Base-by-base conservation (phyloP, 2,888 invertebrate species). In the Cosmia trapezina region DNA sequence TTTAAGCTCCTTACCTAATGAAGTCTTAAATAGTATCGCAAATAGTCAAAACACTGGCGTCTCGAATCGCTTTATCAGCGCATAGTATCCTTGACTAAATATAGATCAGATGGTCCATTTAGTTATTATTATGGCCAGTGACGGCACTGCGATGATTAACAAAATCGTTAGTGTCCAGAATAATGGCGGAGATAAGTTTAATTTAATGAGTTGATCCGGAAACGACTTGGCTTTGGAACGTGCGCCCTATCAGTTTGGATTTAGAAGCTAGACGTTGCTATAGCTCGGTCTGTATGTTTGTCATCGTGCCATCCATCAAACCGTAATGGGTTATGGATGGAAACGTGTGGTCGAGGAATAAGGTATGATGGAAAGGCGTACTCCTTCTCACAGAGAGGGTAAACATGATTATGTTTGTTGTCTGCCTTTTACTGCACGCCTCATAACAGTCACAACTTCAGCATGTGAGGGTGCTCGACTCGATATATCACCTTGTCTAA, bases 41-140 rank as follows among this genome's bases (percentile, higher is more conserved):
- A 70, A 60, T 71, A 77, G 71, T 71, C 72, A 78, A 61, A 77
- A 78, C 78, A 77, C 33, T 62, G 62, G 76, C 71, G 57, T 62
- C 63, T 6, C 53, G 53, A 11, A 56, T 22, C 22, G 43, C 28
- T 61, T 71, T 82, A 81, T 81, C 81, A 28, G 47, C 6, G 6
- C 19, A 45, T 62, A 45, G 66, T 73, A 79, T 81, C 78, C 76
- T 81, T 83, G 76, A 69, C 74, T 81, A 73, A 83, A 75, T 74
- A 81, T 84, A 86, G 76, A 56, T 56, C 33, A 17, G 33, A 71
- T 69, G 74, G 28, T 74, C 82, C 45, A 82, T 74, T 81, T 81
- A 59, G n/a, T 61, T 51, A 57, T 76, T 61, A 66, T 56, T 14
- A 54, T 54, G 19, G 22, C 17, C n/a, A 67, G 19, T 70, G 63